phyloP scores from a whole-genome alignment of 2,888 invertebrate genomes.

The Phoronis australis region DNA sequence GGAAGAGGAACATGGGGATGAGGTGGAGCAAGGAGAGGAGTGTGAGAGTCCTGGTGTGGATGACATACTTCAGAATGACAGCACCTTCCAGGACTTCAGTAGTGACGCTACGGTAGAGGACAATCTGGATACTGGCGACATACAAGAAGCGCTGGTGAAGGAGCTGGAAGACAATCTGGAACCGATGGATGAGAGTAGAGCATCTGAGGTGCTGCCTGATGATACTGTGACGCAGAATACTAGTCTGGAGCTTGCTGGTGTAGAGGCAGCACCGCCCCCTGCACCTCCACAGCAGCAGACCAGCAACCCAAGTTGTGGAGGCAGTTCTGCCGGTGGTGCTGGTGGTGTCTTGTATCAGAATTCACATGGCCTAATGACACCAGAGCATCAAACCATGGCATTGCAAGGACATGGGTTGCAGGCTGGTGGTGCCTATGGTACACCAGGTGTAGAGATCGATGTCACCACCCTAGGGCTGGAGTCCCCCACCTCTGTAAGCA shows the following conservation, averaged over 20 bases:
- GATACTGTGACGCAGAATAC: slow-evolving; percentile 21
- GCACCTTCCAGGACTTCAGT: slow-evolving; percentile 26
- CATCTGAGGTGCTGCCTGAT: slow-evolving; percentile 12
- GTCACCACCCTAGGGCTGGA: slow-evolving; percentile 79
- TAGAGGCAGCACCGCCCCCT: slow-evolving; percentile 9
- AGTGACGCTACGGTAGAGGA: slow-evolving; percentile 29
- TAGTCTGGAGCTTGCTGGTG: slow-evolving; percentile 16
- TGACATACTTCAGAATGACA: slow-evolving; percentile 34
- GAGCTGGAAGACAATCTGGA: slow-evolving; percentile 30
- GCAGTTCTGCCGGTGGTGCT: background rate
- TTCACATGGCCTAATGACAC: too few species aligned
- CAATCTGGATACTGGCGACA: slow-evolving; percentile 21
- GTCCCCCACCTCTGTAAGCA: slow-evolving; percentile 77
- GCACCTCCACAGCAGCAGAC: background rate
- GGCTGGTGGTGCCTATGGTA: slow-evolving; percentile 8
- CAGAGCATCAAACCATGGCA: slow-evolving; percentile 1
- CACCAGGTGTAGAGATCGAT: slow-evolving; percentile 65
- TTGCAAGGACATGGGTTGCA: background rate
- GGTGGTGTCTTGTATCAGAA: too few species aligned
- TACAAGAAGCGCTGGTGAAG: slow-evolving; percentile 24
- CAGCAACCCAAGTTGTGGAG: background rate
- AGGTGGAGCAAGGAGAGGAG: too few species aligned
- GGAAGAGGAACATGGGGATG: too few species aligned
- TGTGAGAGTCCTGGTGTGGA: too few species aligned
- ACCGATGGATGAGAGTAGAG: slow-evolving; percentile 25